Evolutionary conservation across 2,113 vertebrate genomes (phyloP).

Genomic region (Tetrao urogallus): DNA sequence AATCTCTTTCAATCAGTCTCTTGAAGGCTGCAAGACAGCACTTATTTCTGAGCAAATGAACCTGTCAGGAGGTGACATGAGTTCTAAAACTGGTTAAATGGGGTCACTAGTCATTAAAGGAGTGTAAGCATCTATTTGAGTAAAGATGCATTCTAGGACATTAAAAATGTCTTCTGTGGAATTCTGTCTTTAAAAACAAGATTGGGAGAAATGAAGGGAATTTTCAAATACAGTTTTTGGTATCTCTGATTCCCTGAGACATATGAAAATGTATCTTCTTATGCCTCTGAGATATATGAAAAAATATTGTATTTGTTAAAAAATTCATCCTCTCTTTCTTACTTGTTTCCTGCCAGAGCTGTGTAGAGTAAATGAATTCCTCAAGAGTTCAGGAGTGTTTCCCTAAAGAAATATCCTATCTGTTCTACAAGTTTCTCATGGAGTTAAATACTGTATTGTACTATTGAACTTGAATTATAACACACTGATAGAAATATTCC

Average conservation of each 20-base stretch:
- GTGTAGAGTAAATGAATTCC: not conserved
- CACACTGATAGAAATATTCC: not conserved
- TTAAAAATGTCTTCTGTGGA: not conserved
- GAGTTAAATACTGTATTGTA: not conserved
- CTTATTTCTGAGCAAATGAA: conserved; percentile 81
- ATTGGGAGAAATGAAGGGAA: not conserved
- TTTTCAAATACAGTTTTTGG: not conserved
- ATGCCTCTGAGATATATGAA: not conserved
- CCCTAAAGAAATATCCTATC: not conserved
- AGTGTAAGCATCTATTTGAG: not conserved
- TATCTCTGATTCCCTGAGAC: not conserved
- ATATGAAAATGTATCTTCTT: not conserved
- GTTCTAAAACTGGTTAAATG: conserved; percentile 62
- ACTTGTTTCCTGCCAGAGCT: not conserved
- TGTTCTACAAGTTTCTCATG: not conserved
- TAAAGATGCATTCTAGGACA: not conserved
- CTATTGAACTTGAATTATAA: not conserved
- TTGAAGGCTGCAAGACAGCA: conserved; percentile 61
- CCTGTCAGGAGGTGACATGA: conserved; percentile 38
- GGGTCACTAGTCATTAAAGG: not conserved
- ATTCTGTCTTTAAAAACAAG: not conserved
- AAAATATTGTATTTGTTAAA: not conserved
- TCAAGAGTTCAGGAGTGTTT: fast-evolving
- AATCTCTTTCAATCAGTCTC: conserved; percentile 69
- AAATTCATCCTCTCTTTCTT: not conserved